Evolutionary conservation across 2,888 invertebrate genomes (phyloP), one percentile per base, ranked within the genome.

Genomic region (Drosophila mimetica): DNA sequence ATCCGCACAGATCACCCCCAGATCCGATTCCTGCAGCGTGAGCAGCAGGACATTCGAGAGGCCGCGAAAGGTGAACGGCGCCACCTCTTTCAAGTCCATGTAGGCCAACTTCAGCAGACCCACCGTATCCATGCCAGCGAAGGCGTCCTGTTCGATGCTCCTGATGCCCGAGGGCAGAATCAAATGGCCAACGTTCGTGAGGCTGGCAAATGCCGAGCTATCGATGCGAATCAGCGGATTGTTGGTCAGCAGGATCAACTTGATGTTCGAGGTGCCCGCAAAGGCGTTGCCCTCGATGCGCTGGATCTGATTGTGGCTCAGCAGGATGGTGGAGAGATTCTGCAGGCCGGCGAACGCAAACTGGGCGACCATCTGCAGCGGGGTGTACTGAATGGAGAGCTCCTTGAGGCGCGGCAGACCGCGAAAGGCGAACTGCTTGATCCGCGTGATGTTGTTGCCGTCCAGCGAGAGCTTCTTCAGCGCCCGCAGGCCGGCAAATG

Each of bases 341-440:
- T 96, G 96, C 14, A 97, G 93, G 1, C 96, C 95, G 41, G 96
- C 95, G 89, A 98, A 97, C 13, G 97, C 95, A 88, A 96, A 96
- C 57, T 96, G 95, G 37, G 96, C 95, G 58, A 98, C 95, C 30
- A 94, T 95, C 51, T 95, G 93, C 54, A 98, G 92, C 2, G 96
- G 96, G 11, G 98, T 97, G 84, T 97, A 95, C 89, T 97, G 97
- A 76, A 98, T 96, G 78, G 96, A 96, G 39, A 97, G 94, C 88
- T 95, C 96, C 86, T 94, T 94, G 7, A 98, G 93, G 13, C 95
- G 94, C 4, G 95, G 95, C 55, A 98, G 92, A 9, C 97, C 97
- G 28, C 96, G 94, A 91, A 98, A 97, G 54, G 97, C 96, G 91
- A 97, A 96, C 52, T 96, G 96, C 83, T 96, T 94, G 80, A 98